Evolutionary conservation across 2,888 invertebrate species (phyloP), one percentile per base, ranked within the genome.

Genomic region (Drosophila testacea): DNA sequence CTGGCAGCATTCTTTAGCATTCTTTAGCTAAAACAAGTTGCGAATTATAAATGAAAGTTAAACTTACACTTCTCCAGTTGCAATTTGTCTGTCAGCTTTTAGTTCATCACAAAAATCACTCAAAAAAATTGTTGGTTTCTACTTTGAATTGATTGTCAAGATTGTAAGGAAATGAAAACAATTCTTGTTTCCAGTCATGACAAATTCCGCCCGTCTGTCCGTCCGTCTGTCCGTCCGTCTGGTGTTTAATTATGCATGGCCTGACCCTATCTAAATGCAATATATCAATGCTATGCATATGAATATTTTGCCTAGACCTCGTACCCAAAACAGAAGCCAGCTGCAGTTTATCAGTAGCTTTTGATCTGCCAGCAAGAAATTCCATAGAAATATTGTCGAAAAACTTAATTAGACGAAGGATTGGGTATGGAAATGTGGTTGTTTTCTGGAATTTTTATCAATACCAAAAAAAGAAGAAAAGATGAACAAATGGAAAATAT

Each of bases 281-380:
- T 73, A 66, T 62, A 81, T 81, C 64, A 75, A 75, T 50, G 36
- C 36, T 32, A 39, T 11, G 27, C 22, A 50, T 50, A 22, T 48
- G 16, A 62, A 54, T 57, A 54, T 57, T 42, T 13, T 27, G 36
- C n/a, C 39, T n/a, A 16, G 34, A 28, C 6, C 9, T 13, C 34
- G 6, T 11, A 46, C 6, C 22, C 36, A 47, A 61, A 56, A 22
- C 56, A 64, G 38, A 48, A 59, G 51, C 65, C 81, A 81, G 81
- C 79, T 84, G 84, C 66, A 68, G 30, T 68, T 68, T 69, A 81
- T 83, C 84, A 79, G 52, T 50, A 55, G 59, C 65, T 68, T 73
- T 74, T 32, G 69, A 82, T 79, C 72, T 52, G 16, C 11, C 28
- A 32, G 30, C 22, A 42, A 27, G 32, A 32, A 56, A 50, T 64